Conservation (phyloP, 1,140 invertebrate genomes). For the Trichonephila clavata region DNA sequence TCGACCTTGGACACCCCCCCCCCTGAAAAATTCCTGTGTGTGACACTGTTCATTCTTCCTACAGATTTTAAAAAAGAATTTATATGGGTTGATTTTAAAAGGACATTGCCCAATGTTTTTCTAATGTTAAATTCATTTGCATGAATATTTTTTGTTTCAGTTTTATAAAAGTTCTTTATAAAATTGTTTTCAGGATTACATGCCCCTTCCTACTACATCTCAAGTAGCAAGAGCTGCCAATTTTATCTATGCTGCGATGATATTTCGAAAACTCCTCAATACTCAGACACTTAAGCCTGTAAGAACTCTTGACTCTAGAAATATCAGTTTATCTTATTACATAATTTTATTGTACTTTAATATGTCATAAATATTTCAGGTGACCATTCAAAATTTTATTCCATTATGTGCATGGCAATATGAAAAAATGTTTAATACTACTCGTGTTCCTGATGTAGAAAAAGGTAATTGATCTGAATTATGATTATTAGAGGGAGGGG, state of each 20-base stretch:
- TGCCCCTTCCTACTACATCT: constrained; percentile 87
- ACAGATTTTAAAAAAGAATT: no score
- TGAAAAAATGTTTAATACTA: constrained; percentile 98
- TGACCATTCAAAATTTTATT: constrained; percentile 93
- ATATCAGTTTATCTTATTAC: not conserved
- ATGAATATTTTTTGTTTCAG: not conserved
- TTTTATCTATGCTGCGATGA: constrained; percentile 90
- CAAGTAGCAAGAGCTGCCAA: constrained; percentile 97
- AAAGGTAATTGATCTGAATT: constrained; percentile 86
- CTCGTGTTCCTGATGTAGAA: constrained; percentile 94
- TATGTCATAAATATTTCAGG: constrained; percentile 82
- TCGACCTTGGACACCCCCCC: no score
- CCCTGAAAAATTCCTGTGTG: no score
- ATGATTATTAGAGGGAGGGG: no score
- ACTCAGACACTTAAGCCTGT: constrained; percentile 96
- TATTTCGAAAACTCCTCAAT: constrained; percentile 93
- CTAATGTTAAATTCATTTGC: no score
- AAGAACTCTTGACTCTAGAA: constrained; percentile 78
- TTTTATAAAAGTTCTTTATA: not conserved
- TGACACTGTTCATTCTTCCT: no score
- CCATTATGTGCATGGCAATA: constrained; percentile 99
- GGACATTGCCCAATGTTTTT: no score
- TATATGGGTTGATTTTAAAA: no score
- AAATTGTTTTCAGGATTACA: constrained; percentile 60
- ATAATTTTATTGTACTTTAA: not conserved